Conservation (phyloP, 2,113 vertebrate genomes). For the Prunella himalayana region DNA sequence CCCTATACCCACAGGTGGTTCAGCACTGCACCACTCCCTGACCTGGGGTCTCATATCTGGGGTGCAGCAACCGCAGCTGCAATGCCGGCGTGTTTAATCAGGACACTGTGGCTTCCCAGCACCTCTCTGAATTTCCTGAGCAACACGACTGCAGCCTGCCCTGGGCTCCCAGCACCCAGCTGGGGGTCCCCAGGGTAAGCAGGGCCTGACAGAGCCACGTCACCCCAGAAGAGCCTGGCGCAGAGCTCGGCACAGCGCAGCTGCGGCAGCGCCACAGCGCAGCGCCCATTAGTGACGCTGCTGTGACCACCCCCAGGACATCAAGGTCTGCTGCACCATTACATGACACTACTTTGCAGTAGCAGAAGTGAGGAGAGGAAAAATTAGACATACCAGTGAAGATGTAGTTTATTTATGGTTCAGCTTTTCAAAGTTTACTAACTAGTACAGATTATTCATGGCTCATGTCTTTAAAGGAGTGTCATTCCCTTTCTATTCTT, state of each 20-base stretch:
- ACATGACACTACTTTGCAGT: background rate
- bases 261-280: background rate
- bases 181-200: background rate
- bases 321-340: background rate
- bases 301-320: background rate
- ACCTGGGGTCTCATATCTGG: background rate
- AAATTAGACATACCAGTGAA: background rate
- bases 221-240: rapidly evolving
- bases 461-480: background rate
- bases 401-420: background rate
- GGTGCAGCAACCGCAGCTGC: background rate
- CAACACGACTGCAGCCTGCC: background rate
- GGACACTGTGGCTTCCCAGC: background rate
- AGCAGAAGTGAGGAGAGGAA: background rate
- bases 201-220: background rate
- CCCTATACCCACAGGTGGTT: background rate
- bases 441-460: background rate
- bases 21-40: rapidly evolving
- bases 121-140: background rate
- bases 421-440: background rate
- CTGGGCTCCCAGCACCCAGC: rapidly evolving
- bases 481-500: background rate
- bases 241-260: background rate
- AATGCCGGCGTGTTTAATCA: rapidly evolving
- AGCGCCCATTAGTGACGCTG: background rate